Evolutionary conservation across 2,113 vertebrate genomes (phyloP), one percentile per base, ranked within the genome.

Genomic region (Paracanthobrama guichenoti): DNA sequence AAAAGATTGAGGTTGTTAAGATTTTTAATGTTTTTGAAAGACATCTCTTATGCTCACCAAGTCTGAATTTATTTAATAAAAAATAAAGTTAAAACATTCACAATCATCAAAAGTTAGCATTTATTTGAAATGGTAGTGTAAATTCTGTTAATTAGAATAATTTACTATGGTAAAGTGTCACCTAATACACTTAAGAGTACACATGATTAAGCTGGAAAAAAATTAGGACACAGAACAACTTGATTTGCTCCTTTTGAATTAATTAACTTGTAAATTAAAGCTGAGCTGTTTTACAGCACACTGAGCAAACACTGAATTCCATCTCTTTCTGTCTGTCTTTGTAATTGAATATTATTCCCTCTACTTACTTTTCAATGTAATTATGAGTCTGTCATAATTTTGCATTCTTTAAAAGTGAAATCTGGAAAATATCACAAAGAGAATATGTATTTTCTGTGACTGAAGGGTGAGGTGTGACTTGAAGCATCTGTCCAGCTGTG

Each of bases 401-500:
- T 24, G 28, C 42, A 31, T 46, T 44, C n/a, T 64, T 79, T 24
- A 28, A 79, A 46, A 28, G 55, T 64, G n/a, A 79, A 79, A 79
- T 46, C 13, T 79, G 57, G 77, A 46, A 79, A 64, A 64, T 18
- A 11, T 79, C 42, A 85, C 4, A 72, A 73, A 85, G 35, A 59
- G 20, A 72, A 48, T 75, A 31, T 67, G 48, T 44, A 66, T 75
- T 81, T 50, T 67, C 13, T 73, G 44, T 71, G 57, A 42, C 62
- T 71, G 13, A 84, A 71, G 48, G 16, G 75, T 67, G 75, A 84
- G 69, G 48, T 84, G 72, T 75, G 78, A 50, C 14, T 42, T 53
- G 28, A 39, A 50, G 69, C 59, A 81, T 79, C 84, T 85, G 78
- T 85, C 57, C 39, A n/a, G 48, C 66, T 78, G 18, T 69, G 75